A percentile compares a stretch with the other conserved stretches of the same genome.
Conservation (phyloP, 2,797 vertebrate genomes). For the Sebastes taczanowskii region DNA sequence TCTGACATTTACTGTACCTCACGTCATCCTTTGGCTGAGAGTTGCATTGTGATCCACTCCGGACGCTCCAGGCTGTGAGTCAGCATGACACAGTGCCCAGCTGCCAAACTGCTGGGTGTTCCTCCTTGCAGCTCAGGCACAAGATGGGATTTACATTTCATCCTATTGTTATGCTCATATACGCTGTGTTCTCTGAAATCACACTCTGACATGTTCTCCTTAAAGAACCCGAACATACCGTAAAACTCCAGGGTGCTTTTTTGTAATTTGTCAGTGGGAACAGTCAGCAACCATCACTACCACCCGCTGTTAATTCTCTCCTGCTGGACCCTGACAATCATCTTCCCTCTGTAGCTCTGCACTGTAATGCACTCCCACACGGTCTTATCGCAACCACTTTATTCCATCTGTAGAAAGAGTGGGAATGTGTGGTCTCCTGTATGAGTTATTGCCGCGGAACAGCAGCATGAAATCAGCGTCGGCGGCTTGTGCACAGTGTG, state of each 20-base stretch:
- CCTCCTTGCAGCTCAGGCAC: conserved; percentile 18
- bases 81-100: conserved; percentile 50
- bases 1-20: conserved; percentile 38
- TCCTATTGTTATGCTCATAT: conserved; percentile 12
- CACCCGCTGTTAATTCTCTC: conserved; percentile 59
- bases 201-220: background rate
- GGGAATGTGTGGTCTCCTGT: conserved; percentile 69
- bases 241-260: conserved; percentile 3
- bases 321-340: conserved; percentile 51
- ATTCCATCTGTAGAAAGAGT: conserved; percentile 67
- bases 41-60: conserved; percentile 50
- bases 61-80: conserved; percentile 53
- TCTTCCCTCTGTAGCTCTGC: conserved; percentile 46
- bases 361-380: conserved; percentile 69
- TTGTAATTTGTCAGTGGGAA: conserved; percentile 20
- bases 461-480: conserved; percentile 74
- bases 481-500: conserved; percentile 70
- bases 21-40: conserved; percentile 39
- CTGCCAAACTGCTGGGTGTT: conserved; percentile 46
- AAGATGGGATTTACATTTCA: conserved; percentile 25
- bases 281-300: conserved; percentile 32
- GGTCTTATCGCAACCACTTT: conserved; percentile 68
- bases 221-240: background rate
- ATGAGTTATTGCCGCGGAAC: conserved; percentile 71
- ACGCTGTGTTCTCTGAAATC: background rate